Conservation (phyloP, 92 coral and sea anemone species). For the Porites rus region DNA sequence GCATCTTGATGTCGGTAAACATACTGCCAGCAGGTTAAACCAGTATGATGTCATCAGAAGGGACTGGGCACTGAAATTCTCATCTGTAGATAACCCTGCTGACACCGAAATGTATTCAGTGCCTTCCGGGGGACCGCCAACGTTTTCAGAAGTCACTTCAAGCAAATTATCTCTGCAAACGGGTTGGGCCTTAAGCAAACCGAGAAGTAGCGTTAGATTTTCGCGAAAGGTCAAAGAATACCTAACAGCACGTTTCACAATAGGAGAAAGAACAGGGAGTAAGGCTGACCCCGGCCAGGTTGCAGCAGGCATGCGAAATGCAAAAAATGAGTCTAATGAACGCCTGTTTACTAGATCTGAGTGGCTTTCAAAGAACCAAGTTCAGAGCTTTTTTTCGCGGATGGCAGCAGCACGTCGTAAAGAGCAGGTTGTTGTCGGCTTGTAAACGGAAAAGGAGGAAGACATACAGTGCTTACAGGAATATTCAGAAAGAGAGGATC, state of each 20-base stretch:
- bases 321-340: constrained; percentile 46
- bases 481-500: constrained; percentile 56
- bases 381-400: constrained; percentile 79
- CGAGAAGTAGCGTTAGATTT: constrained; percentile 67
- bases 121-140: constrained; percentile 4
- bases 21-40: constrained; percentile 46
- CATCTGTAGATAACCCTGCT: constrained; percentile 53
- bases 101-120: constrained; percentile 22
- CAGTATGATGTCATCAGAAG: constrained; percentile 72
- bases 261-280: constrained; percentile 77
- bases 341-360: constrained; percentile 71
- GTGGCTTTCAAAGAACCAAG: constrained; percentile 73
- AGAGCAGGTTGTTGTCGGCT: constrained; percentile 54
- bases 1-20: constrained; percentile 76
- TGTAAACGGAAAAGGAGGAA: constrained; percentile 65
- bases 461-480: constrained; percentile 70
- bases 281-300: constrained; percentile 80
- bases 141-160: constrained; percentile 4
- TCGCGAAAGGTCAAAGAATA: constrained; percentile 75
- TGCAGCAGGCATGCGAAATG: constrained; percentile 69
- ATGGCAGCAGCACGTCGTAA: constrained; percentile 77
- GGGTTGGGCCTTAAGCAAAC: constrained; percentile 78
- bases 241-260: constrained; percentile 70
- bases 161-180: constrained; percentile 44
- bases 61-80: constrained; percentile 76